A percentile compares a stretch with the other conserved stretches of the same genome.
These are phyloP conservation scores for Trematomus loennbergii DNA, from an alignment of 2,113 vertebrate species.

Conservation along the genomic window DNA sequence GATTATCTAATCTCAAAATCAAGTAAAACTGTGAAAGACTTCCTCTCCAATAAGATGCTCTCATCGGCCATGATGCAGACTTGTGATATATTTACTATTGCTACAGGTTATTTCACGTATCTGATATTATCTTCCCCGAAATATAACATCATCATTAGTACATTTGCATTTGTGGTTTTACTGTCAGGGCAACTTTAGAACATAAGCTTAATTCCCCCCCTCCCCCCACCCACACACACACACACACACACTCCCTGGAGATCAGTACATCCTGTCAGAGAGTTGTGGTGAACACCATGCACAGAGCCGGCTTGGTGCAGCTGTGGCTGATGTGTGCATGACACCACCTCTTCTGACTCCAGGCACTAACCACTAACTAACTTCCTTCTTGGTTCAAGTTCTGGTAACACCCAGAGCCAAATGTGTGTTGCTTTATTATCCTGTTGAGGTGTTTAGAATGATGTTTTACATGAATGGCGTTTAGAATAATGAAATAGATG, in stretches of 20 bases:
- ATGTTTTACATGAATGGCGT: neutral
- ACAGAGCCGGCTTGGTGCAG: conserved; percentile 18
- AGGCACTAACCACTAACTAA: conserved; percentile 7
- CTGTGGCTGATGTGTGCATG: conserved; percentile 7
- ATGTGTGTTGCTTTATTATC: neutral
- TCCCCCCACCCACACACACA: neutral
- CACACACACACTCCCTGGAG: neutral
- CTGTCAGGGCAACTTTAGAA: neutral
- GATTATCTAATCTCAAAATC: neutral
- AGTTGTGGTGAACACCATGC: conserved; percentile 11
- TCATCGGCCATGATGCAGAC: too few species aligned
- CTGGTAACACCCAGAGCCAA: neutral
- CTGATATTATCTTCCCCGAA: neutral
- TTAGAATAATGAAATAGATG: neutral
- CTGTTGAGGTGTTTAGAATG: neutral
- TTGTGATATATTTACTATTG: neutral
- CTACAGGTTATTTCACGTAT: neutral
- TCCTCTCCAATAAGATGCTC: too few species aligned
- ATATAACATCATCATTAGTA: neutral
- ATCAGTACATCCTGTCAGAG: conserved; percentile 11
- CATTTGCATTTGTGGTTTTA: neutral
- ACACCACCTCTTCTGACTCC: neutral
- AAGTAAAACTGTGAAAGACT: too few species aligned
- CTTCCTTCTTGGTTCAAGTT: neutral
- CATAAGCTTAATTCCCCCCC: too few species aligned